These are phyloP conservation scores for Hipparchia semele DNA, from an alignment of 2,888 invertebrate genomes.

Conservation along the genomic window DNA sequence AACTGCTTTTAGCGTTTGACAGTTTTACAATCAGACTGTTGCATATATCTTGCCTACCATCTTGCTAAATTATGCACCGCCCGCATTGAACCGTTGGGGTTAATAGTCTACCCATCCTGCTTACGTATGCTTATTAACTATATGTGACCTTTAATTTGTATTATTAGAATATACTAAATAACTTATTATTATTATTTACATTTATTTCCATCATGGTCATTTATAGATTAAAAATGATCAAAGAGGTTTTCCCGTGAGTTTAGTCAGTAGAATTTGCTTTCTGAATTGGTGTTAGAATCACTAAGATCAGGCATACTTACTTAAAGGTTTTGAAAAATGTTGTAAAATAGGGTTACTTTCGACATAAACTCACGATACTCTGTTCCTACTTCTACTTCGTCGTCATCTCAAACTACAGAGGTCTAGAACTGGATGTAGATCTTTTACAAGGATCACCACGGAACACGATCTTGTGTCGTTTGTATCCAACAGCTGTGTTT, in stretches of 20 bases:
- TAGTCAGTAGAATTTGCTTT: no score
- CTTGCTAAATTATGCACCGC: slow-evolving; percentile 32
- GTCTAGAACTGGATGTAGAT: no score
- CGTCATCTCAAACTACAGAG: no score
- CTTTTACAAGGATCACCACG: no score
- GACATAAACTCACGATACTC: no score
- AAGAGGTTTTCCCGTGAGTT: neutral
- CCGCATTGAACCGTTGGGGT: slow-evolving; percentile 34
- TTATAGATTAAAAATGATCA: no score
- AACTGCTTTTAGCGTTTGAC: slow-evolving; percentile 23
- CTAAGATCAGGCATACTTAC: no score
- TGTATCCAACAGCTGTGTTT: no score
- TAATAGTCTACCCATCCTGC: slow-evolving; percentile 34
- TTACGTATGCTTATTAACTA: neutral
- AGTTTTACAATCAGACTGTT: slow-evolving; percentile 23
- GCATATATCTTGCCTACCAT: slow-evolving; percentile 19
- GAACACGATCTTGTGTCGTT: no score
- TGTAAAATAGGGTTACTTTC: neutral
- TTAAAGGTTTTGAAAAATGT: neutral
- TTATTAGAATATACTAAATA: neutral
- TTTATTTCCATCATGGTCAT: neutral
- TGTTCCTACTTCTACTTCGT: neutral
- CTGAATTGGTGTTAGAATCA: neutral
- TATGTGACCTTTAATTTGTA: slow-evolving; percentile 33
- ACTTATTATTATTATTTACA: neutral